These are phyloP conservation scores for Zosterops pallidus DNA, from an alignment of 2,113 vertebrate species.

Conservation along the genomic window DNA sequence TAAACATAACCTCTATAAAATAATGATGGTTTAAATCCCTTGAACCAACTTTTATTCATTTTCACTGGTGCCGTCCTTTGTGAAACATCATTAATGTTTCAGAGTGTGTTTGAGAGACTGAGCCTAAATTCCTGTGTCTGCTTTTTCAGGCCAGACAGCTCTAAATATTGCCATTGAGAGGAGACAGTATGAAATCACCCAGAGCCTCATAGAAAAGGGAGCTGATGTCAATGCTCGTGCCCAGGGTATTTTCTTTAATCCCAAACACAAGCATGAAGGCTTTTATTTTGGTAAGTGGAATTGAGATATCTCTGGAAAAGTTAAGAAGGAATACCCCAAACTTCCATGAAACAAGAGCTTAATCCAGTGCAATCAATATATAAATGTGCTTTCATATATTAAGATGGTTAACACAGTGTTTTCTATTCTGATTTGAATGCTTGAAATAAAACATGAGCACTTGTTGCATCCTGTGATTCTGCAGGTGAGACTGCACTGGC, in stretches of 20 bases:
- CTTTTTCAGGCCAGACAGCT: conserved; percentile 77
- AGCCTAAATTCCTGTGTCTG: not conserved
- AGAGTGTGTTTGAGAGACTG: not conserved
- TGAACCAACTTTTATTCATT: not conserved
- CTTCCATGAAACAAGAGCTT: not conserved
- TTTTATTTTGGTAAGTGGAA: conserved; percentile 82
- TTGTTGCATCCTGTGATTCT: not conserved
- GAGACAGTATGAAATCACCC: conserved; percentile 75
- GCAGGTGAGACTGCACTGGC: conserved; percentile 79
- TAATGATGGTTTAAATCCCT: not conserved
- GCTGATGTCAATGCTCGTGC: conserved; percentile 79
- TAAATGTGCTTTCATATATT: not conserved
- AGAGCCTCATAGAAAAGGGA: conserved; percentile 75
- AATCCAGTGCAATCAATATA: not conserved
- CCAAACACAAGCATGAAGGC: conserved; percentile 79
- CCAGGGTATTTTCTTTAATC: conserved; percentile 81
- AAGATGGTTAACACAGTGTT: not conserved
- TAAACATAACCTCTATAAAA: not conserved
- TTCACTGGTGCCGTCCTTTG: not conserved
- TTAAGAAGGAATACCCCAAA: not conserved
- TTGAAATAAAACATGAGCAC: not conserved
- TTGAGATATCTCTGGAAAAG: not conserved
- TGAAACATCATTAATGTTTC: not conserved
- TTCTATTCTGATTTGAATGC: not conserved
- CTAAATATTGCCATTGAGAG: conserved; percentile 82